A percentile compares a stretch with the other conserved stretches of the same genome.
Evolutionary conservation across 2,888 invertebrate species (phyloP).

Genomic region (Holacanthella duospinosa): DNA sequence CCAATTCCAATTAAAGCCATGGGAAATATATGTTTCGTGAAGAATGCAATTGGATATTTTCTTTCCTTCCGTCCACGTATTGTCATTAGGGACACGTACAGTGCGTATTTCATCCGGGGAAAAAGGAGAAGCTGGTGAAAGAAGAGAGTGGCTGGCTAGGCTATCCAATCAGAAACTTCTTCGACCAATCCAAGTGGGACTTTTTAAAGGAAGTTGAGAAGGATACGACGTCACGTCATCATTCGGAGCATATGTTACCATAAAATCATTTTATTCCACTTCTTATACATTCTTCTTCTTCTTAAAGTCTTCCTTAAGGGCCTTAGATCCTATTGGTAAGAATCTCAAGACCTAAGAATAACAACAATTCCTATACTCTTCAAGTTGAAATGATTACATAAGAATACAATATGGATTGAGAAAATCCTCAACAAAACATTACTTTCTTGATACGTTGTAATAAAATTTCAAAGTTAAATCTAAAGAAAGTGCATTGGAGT

Average conservation of each 20-base stretch:
- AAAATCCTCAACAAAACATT: not conserved
- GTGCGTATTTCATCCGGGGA: constrained; percentile 3
- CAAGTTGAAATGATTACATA: not conserved
- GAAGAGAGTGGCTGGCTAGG: not conserved
- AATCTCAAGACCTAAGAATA: not conserved
- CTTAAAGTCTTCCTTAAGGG: not conserved
- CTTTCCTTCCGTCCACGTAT: not conserved
- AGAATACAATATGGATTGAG: not conserved
- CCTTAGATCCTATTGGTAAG: too few species aligned
- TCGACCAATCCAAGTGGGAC: not conserved
- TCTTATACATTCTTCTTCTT: not conserved
- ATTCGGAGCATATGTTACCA: constrained; percentile 8
- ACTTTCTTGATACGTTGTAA: not conserved
- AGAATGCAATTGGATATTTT: not conserved
- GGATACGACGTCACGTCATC: not conserved
- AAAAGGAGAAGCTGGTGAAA: not conserved
- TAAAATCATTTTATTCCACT: not conserved
- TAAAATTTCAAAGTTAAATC: not conserved
- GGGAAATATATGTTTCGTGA: not conserved
- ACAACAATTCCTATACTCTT: not conserved
- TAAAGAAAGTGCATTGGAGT: not conserved
- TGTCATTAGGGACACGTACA: constrained; percentile 1
- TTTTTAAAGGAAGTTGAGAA: not conserved
- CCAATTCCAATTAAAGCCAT: not conserved
- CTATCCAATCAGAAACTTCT: too few species aligned